phyloP scores from a whole-genome alignment of 2,797 vertebrate genomes.

The Mormyrops boulengeri region DNA sequence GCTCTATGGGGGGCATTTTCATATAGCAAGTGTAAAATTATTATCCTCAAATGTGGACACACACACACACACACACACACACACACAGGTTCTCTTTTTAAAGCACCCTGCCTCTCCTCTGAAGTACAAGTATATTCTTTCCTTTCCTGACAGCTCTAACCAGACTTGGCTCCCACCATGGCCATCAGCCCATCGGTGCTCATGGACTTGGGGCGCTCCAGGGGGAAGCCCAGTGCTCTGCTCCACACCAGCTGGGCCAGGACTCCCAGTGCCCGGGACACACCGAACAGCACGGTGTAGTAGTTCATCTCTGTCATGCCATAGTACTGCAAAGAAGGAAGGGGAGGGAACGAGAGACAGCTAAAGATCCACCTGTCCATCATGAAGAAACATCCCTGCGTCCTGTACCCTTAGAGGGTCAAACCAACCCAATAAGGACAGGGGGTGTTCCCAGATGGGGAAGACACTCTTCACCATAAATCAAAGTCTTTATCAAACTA shows the following conservation, averaged over 20 bases:
- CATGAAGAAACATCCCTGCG: neutral
- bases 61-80: neutral
- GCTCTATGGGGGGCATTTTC: neutral
- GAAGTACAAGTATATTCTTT: neutral
- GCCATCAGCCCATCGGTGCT: constrained; percentile 88
- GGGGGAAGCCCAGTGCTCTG: constrained; percentile 84
- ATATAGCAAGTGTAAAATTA: neutral
- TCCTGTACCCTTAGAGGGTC: neutral
- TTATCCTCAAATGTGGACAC: neutral
- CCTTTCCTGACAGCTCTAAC: constrained; percentile 51
- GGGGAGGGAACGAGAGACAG: neutral
- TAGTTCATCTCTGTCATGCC: constrained; percentile 98
- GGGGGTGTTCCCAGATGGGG: neutral
- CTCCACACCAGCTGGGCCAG: constrained; percentile 92
- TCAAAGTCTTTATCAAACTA: neutral
- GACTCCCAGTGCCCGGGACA: constrained; percentile 85
- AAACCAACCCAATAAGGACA: neutral
- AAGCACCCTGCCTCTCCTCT: constrained; percentile 38
- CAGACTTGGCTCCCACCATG: constrained; percentile 80
- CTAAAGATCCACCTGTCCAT: neutral
- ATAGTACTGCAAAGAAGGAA: constrained; percentile 70
- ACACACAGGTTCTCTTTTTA: neutral
- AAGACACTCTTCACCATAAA: neutral
- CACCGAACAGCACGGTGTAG: constrained; percentile 94
- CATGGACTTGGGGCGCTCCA: constrained; percentile 96